These are phyloP conservation scores for Steinernema carpocapsae DNA, from an alignment of 2,888 invertebrate species.

Conservation along the genomic window DNA sequence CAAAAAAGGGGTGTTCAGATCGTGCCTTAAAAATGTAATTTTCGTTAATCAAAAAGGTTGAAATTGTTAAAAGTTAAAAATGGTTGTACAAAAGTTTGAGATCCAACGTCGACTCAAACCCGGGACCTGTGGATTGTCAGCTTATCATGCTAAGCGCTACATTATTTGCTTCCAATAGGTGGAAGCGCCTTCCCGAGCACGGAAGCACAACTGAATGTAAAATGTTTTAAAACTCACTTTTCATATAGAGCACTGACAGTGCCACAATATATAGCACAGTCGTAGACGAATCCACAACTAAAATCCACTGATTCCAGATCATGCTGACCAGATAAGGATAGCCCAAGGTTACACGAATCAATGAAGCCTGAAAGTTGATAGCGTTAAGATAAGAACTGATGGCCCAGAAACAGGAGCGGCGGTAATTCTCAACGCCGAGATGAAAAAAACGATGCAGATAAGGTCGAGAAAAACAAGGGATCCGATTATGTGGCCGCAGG, in stretches of 20 bases:
- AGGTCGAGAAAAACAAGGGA: background rate
- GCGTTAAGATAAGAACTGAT: slow-evolving; percentile 17
- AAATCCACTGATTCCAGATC: slow-evolving; percentile 2
- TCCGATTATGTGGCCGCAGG: background rate
- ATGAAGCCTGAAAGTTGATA: background rate
- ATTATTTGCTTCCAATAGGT: too few relatives aligned
- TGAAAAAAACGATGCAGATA: background rate
- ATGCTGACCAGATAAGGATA: background rate
- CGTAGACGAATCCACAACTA: background rate
- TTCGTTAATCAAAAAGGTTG: too few relatives aligned
- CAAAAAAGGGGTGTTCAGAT: too few relatives aligned
- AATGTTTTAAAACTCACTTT: too few relatives aligned
- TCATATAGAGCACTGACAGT: background rate
- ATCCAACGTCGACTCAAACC: too few relatives aligned
- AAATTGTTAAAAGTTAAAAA: too few relatives aligned
- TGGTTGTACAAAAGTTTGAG: too few relatives aligned
- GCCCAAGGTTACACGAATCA: background rate
- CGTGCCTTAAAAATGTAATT: too few relatives aligned
- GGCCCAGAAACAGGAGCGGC: slow-evolving; percentile 11
- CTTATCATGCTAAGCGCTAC: too few relatives aligned
- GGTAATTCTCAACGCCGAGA: background rate
- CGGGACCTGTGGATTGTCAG: too few relatives aligned
- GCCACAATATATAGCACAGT: background rate
- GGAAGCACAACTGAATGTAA: background rate
- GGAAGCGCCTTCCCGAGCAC: background rate